Evolutionary conservation across 1,140 invertebrate species (phyloP).

Genomic region (Antheraea pernyi): DNA sequence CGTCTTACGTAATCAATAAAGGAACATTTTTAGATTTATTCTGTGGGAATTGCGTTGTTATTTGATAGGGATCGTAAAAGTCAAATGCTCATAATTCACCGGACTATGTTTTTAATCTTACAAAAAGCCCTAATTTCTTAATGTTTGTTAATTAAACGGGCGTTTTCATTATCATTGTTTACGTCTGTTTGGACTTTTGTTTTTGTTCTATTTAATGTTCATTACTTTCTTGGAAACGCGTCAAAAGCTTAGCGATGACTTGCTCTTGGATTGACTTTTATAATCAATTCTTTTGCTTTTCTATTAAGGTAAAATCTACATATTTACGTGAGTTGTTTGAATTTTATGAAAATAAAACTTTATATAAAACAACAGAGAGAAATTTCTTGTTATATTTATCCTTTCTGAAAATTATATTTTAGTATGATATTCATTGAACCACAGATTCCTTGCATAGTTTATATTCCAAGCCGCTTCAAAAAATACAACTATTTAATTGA

Average conservation of each 20-base stretch:
- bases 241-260: neutral
- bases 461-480: too few relatives aligned
- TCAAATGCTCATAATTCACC: constrained; percentile 8
- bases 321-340: neutral
- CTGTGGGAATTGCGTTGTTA: constrained; percentile 21
- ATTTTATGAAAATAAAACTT: neutral
- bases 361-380: neutral
- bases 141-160: constrained; percentile 11
- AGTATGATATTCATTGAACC: too few relatives aligned
- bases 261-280: neutral
- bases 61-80: constrained; percentile 19
- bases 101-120: constrained; percentile 6
- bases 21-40: constrained; percentile 27
- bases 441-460: too few relatives aligned
- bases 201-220: constrained; percentile 5
- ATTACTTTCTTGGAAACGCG: neutral
- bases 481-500: too few relatives aligned
- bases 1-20: constrained; percentile 27
- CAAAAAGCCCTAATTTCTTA: constrained; percentile 12
- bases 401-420: too few relatives aligned
- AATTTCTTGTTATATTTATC: too few relatives aligned
- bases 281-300: neutral
- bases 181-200: constrained; percentile 4
- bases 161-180: constrained; percentile 11
- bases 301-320: neutral